A percentile compares a stretch with the other conserved stretches of the same genome.
These are phyloP conservation scores for Pangasianodon gigas DNA, from an alignment of 2,113 vertebrate species.

Conservation along the genomic window DNA sequence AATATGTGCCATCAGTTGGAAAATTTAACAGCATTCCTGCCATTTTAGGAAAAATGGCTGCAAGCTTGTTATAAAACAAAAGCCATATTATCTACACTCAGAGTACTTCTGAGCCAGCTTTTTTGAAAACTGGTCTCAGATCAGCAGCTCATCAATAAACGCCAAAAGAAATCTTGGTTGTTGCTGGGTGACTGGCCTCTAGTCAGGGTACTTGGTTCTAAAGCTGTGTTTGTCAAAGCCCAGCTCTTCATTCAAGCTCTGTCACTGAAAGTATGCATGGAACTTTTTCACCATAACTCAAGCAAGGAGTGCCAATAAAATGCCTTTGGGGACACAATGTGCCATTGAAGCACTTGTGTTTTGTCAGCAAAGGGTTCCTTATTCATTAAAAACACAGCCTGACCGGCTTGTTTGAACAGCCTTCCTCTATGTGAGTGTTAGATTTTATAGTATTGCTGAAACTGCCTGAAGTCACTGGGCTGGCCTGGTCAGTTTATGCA, in stretches of 20 bases:
- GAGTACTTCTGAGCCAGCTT: not conserved
- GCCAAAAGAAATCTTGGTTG: not conserved
- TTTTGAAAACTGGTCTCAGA: conserved; percentile 32
- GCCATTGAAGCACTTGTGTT: conserved; percentile 53
- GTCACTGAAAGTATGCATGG: conserved; percentile 50
- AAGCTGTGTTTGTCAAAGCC: conserved; percentile 51
- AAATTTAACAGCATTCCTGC: conserved; percentile 58
- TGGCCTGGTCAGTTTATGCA: not conserved
- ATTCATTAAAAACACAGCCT: conserved; percentile 61
- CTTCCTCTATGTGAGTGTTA: conserved; percentile 60
- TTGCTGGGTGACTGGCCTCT: conserved; percentile 21
- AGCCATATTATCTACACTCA: not conserved
- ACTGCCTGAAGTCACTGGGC: conserved; percentile 55
- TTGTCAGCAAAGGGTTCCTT: conserved; percentile 60
- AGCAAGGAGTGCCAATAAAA: conserved; percentile 55
- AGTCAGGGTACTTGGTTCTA: conserved; percentile 28
- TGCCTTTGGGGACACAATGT: conserved; percentile 44
- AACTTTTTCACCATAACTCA: conserved; percentile 52
- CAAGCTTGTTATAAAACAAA: not conserved
- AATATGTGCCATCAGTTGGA: conserved; percentile 56
- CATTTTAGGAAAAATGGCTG: conserved; percentile 31
- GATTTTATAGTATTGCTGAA: conserved; percentile 67
- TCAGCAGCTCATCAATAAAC: not conserved
- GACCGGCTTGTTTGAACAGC: conserved; percentile 60
- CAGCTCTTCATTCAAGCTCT: conserved; percentile 36